Percentiles rank a stretch among this genome's conserved stretches.
These are phyloP conservation scores for Megaceryle alcyon DNA, from an alignment of 2,797 vertebrate genomes.

Conservation along the genomic window DNA sequence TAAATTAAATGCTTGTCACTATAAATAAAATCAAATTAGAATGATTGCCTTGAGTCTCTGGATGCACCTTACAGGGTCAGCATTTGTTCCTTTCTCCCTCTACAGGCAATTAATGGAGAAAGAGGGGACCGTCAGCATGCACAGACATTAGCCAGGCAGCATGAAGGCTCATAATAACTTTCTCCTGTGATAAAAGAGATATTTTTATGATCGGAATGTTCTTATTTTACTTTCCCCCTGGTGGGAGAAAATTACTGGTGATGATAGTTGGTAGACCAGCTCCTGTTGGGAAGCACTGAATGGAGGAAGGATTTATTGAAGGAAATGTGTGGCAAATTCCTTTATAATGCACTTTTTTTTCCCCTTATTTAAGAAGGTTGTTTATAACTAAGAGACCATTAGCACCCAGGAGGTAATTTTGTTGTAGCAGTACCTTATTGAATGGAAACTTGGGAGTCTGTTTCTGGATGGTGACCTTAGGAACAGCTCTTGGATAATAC, in stretches of 20 bases:
- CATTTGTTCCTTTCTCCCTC: slow-evolving; percentile 9
- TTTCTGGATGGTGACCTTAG: slow-evolving; percentile 19
- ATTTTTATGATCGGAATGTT: slow-evolving; percentile 6
- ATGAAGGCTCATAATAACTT: slow-evolving; percentile 18
- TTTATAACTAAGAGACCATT: slow-evolving; percentile 40
- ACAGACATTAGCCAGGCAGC: not conserved
- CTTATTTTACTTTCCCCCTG: slow-evolving; percentile 31
- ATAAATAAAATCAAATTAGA: not conserved
- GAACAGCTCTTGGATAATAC: not conserved
- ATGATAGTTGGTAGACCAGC: slow-evolving; percentile 2
- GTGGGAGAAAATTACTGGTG: slow-evolving; percentile 41
- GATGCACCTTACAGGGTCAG: not conserved
- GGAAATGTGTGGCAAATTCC: slow-evolving; percentile 12
- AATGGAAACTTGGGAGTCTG: slow-evolving; percentile 20
- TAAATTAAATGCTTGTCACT: not conserved
- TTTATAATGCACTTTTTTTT: not conserved
- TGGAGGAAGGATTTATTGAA: slow-evolving; percentile 41
- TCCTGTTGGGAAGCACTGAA: slow-evolving; percentile 42
- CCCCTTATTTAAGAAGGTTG: slow-evolving; percentile 12
- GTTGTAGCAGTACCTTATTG: slow-evolving; percentile 8
- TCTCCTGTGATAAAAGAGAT: not conserved
- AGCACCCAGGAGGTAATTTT: not conserved
- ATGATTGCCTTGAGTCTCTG: not conserved
- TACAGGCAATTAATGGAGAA: not conserved
- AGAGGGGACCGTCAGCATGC: not conserved